Evolutionary conservation across 2,113 vertebrate species (phyloP).

Genomic region (Thoracochromis brauschi): DNA sequence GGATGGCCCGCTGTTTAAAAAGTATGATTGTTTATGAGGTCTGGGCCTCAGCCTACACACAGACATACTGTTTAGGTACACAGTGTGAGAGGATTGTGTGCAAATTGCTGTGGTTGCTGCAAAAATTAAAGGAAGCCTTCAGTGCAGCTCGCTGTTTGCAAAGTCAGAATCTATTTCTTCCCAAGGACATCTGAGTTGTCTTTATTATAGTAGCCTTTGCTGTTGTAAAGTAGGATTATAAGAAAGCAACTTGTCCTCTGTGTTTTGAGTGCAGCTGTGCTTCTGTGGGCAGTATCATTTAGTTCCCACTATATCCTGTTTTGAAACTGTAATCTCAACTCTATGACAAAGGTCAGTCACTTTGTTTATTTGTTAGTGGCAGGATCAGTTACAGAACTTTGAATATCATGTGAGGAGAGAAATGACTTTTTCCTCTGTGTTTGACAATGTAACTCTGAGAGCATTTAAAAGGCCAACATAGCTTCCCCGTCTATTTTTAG

Average conservation of each 20-base stretch:
- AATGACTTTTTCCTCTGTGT: neutral
- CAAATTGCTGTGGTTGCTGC: neutral
- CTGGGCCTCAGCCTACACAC: neutral
- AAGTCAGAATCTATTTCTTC: neutral
- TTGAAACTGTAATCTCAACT: conserved; percentile 28
- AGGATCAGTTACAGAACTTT: conserved; percentile 23
- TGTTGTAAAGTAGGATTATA: conserved; percentile 12
- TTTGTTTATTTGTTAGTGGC: conserved; percentile 39
- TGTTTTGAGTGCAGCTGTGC: neutral
- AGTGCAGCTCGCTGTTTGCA: neutral
- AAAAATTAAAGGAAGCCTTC: neutral
- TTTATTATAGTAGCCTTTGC: neutral
- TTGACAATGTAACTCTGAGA: neutral
- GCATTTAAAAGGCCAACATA: neutral
- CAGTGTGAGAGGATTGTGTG: neutral
- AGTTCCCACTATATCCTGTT: conserved; percentile 38
- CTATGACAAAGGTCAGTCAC: conserved; percentile 19
- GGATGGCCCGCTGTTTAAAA: neutral
- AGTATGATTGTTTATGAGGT: neutral
- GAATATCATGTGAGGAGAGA: neutral
- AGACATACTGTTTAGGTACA: neutral
- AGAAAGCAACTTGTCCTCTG: neutral
- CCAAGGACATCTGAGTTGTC: neutral
- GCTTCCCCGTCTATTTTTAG: conserved; percentile 28
- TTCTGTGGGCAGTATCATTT: neutral